Conservation (phyloP, 2,888 invertebrate species). For the Hydroisotoma schaefferi region DNA sequence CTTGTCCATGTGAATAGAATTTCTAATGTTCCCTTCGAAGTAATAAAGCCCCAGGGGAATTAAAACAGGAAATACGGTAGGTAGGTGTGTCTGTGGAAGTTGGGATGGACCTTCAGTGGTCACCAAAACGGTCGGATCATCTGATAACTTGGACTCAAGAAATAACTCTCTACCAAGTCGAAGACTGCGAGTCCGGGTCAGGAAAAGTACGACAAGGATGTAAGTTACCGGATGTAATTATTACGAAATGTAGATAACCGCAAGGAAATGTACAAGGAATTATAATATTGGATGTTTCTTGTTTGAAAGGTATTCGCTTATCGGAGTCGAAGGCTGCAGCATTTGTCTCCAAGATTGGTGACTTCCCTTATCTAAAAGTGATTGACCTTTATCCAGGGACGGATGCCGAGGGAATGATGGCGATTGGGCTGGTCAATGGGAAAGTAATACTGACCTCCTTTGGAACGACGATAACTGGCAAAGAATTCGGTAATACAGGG, state of each 20-base stretch:
- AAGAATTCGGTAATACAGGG: slow-evolving; percentile 60
- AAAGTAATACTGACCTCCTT: slow-evolving; percentile 76
- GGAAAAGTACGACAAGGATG: slow-evolving; percentile 29
- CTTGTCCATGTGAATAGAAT: no score
- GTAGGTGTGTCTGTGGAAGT: no score
- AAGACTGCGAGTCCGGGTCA: slow-evolving; percentile 60
- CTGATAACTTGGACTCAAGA: slow-evolving; percentile 90
- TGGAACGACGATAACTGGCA: slow-evolving; percentile 66
- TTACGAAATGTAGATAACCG: neutral
- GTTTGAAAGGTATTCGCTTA: slow-evolving; percentile 61
- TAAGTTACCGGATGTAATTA: no score
- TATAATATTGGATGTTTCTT: slow-evolving; percentile 33
- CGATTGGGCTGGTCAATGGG: slow-evolving; percentile 86
- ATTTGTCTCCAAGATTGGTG: slow-evolving; percentile 68
- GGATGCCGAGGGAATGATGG: slow-evolving; percentile 73
- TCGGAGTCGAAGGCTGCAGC: slow-evolving; percentile 68
- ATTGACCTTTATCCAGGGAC: slow-evolving; percentile 78
- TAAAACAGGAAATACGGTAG: no score
- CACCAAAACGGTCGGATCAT: slow-evolving; percentile 71
- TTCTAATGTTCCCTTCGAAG: no score
- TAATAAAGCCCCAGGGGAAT: no score
- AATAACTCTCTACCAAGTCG: slow-evolving; percentile 70
- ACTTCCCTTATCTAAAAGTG: slow-evolving; percentile 76
- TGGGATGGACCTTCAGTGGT: slow-evolving; percentile 81
- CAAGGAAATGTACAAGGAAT: neutral